Evolutionary conservation across 30 jellyfish, hydroid and myxozoan species (phyloP).

Genomic region (Aurelia coerulea): DNA sequence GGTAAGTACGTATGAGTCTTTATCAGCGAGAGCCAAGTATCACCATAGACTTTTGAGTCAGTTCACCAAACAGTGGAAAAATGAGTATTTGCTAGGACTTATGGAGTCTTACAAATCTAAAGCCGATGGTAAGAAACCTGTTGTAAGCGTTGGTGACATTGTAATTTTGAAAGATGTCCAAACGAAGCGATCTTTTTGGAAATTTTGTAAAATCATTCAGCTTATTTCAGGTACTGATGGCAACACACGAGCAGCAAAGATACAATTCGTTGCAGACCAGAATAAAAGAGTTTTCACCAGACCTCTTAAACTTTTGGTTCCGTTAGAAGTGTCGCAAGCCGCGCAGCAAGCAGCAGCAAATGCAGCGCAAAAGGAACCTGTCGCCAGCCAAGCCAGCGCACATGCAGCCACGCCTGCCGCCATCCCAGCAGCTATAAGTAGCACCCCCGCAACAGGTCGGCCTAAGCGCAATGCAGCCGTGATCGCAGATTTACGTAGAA

Average conservation of each 20-base stretch:
- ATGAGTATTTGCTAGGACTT: constrained; percentile 27
- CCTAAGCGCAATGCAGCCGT: too few relatives aligned
- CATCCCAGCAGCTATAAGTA: too few relatives aligned
- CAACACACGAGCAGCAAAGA: constrained; percentile 47
- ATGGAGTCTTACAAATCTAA: constrained; percentile 6
- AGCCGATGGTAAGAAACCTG: constrained; percentile 7
- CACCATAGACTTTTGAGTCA: too few relatives aligned
- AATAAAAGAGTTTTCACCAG: neutral
- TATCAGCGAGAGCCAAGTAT: too few relatives aligned
- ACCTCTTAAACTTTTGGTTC: constrained; percentile 17
- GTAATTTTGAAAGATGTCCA: constrained; percentile 22
- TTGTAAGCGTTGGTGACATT: constrained; percentile 6
- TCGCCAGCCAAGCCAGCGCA: too few relatives aligned
- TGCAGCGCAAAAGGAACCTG: too few relatives aligned
- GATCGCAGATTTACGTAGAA: too few relatives aligned
- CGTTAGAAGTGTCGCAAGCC: constrained; percentile 26
- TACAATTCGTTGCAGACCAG: constrained; percentile 20
- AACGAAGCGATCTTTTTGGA: constrained; percentile 47
- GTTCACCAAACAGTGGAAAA: constrained; percentile 42
- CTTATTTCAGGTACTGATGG: constrained; percentile 48
- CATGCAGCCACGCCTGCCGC: too few relatives aligned
- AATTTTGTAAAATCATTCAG: constrained; percentile 6
- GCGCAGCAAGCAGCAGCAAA: too few relatives aligned
- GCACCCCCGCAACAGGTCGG: too few relatives aligned
- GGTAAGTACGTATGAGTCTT: too few relatives aligned